Conservation (phyloP, 1,140 invertebrate species). For the Neocloeon triangulifer region DNA sequence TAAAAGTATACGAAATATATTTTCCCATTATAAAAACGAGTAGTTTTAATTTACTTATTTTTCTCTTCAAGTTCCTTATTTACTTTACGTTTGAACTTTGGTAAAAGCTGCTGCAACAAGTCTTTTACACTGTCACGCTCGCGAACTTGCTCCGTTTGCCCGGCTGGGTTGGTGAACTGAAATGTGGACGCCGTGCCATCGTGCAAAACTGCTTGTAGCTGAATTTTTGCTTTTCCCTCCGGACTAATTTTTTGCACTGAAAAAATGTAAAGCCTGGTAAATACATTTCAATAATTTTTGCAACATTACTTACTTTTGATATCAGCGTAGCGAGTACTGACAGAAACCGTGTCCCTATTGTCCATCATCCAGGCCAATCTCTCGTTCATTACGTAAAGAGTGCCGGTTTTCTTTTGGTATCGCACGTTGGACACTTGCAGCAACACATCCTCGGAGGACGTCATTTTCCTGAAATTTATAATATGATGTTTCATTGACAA, state of each 20-base stretch:
- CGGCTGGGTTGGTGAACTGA: conserved; percentile 83
- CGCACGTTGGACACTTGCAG: conserved; percentile 77
- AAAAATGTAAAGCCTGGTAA: conserved; percentile 5
- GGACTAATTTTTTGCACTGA: conserved; percentile 96
- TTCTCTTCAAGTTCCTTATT: conserved; percentile 85
- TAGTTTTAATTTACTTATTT: conserved; percentile 24
- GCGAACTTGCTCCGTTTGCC: conserved; percentile 55
- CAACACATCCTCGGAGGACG: conserved; percentile 78
- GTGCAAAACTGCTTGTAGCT: conserved; percentile 91
- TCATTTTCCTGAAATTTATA: conserved; percentile 30
- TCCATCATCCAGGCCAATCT: conserved; percentile 88
- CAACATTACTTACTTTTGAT: conserved; percentile 60
- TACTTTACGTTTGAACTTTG: conserved; percentile 87
- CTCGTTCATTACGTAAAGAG: conserved; percentile 87
- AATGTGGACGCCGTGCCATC: conserved; percentile 89
- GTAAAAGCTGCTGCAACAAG: conserved; percentile 68
- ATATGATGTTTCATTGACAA: neutral
- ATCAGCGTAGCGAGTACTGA: conserved; percentile 84
- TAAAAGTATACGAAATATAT: conserved; percentile 14
- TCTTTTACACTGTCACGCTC: conserved; percentile 91
- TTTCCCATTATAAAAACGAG: neutral
- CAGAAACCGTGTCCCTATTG: conserved; percentile 69
- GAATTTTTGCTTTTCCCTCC: conserved; percentile 93
- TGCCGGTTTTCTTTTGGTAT: conserved; percentile 91
- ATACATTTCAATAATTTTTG: conserved; percentile 3